phyloP scores from a whole-genome alignment of 2,113 vertebrate species.

The Mirounga angustirostris region DNA sequence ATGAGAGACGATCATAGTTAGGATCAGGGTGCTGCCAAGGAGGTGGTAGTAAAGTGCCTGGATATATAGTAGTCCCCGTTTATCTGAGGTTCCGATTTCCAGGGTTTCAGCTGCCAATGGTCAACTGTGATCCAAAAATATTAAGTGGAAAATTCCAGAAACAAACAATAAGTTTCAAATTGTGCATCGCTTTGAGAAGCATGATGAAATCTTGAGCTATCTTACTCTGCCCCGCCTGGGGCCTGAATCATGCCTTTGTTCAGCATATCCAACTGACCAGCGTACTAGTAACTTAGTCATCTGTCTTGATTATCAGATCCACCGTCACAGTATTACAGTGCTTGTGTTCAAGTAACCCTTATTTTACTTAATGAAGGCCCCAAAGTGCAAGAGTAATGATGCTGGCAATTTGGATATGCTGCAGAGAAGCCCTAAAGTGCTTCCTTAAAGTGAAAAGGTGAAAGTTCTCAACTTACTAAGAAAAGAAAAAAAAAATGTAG shows the following conservation, averaged over 20 bases:
- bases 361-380: background rate
- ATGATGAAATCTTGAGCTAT: background rate
- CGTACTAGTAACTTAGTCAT: background rate
- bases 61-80: background rate
- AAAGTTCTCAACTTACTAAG: background rate
- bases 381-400: background rate
- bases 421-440: background rate
- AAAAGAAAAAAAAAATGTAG: background rate
- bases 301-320: background rate
- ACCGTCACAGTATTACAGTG: background rate
- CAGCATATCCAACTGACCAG: background rate
- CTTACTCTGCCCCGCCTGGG: background rate
- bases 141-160: background rate
- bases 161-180: background rate
- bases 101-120: background rate
- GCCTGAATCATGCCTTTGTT: background rate
- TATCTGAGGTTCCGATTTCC: background rate
- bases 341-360: background rate
- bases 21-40: background rate
- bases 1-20: background rate
- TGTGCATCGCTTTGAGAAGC: background rate
- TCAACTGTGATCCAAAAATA: background rate
- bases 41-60: fast-evolving
- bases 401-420: background rate
- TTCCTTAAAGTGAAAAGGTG: background rate